Conservation (phyloP, 2,888 invertebrate genomes). For the Mimachlamys varia region DNA sequence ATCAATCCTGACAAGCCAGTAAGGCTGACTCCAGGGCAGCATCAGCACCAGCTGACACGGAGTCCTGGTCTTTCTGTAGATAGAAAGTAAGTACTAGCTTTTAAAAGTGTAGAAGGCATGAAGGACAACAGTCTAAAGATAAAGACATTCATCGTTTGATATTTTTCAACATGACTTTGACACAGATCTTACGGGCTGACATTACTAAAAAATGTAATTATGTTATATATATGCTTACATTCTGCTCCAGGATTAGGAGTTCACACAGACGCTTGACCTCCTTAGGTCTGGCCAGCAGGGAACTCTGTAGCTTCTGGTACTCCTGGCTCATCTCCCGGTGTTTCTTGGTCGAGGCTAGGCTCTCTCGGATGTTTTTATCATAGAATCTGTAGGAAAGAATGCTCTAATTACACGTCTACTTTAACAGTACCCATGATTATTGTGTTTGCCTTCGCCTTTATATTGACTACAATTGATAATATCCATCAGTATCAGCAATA, state of each 20-base stretch:
- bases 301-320: conserved; percentile 65
- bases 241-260: conserved; percentile 77
- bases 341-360: conserved; percentile 61
- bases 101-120: no score
- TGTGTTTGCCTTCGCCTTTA: no score
- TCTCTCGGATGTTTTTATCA: conserved; percentile 64
- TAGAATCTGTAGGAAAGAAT: conserved; percentile 61
- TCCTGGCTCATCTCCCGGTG: conserved; percentile 63
- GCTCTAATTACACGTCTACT: not conserved
- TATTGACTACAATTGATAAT: no score
- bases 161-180: no score
- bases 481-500: no score
- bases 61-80: conserved; percentile 76
- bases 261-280: conserved; percentile 78
- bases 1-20: conserved; percentile 49
- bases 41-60: conserved; percentile 72
- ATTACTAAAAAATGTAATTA: no score
- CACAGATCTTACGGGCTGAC: no score
- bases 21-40: conserved; percentile 75
- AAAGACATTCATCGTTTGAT: no score
- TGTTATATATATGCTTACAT: conserved; percentile 70
- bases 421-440: no score
- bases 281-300: conserved; percentile 72
- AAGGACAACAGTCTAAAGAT: no score
- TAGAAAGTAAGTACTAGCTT: conserved; percentile 15